phyloP scores from a whole-genome alignment of 2,888 invertebrate genomes.

The Nycteola revayana region DNA sequence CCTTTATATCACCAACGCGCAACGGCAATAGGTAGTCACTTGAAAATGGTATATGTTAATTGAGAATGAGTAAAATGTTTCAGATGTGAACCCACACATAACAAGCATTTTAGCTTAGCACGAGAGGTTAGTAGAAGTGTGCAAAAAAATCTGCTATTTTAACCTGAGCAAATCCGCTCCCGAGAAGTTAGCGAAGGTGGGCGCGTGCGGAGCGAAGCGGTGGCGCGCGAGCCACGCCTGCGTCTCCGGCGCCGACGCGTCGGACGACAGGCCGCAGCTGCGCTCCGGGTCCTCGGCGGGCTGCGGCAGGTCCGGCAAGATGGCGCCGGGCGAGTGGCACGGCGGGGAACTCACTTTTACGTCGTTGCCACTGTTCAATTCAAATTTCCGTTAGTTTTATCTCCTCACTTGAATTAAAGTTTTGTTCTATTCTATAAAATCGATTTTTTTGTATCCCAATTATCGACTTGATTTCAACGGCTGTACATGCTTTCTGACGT shows the following conservation, averaged over 20 bases:
- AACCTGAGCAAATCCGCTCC: constrained; percentile 93
- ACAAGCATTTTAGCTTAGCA: not conserved
- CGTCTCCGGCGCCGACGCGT: constrained; percentile 87
- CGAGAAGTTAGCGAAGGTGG: constrained; percentile 92
- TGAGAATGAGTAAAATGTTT: too few relatives aligned
- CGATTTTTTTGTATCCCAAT: too few relatives aligned
- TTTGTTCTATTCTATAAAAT: too few relatives aligned
- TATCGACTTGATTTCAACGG: too few relatives aligned
- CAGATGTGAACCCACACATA: too few relatives aligned
- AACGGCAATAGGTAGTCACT: too few relatives aligned
- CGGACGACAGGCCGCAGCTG: constrained; percentile 82
- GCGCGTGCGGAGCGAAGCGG: constrained; percentile 88
- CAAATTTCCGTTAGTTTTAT: too few relatives aligned
- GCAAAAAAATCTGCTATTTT: constrained; percentile 8
- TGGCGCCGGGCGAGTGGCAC: constrained; percentile 72
- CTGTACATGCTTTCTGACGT: too few relatives aligned
- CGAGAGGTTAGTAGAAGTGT: too few relatives aligned
- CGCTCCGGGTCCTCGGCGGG: constrained; percentile 83
- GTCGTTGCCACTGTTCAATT: constrained; percentile 61
- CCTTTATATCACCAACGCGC: too few relatives aligned
- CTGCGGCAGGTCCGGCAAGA: constrained; percentile 70
- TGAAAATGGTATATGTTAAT: too few relatives aligned
- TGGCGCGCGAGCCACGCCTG: constrained; percentile 90
- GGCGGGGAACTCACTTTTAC: constrained; percentile 64
- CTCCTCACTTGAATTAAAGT: too few relatives aligned